Evolutionary conservation across 2,113 vertebrate genomes (phyloP).

Genomic region (Crotalus helleri): DNA sequence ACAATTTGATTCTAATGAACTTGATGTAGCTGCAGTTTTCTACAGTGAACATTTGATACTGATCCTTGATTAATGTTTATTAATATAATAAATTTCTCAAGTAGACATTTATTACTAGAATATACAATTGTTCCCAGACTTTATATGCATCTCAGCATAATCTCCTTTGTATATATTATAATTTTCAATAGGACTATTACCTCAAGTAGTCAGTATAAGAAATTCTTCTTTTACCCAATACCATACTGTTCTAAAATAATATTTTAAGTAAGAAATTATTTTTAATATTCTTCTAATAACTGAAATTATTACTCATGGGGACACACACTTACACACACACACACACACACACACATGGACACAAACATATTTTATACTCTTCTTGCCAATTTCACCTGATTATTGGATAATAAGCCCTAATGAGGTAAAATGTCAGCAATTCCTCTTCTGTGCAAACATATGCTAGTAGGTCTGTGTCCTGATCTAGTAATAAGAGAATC

Average conservation of each 20-base stretch:
- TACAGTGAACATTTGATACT: neutral
- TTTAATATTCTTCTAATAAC: neutral
- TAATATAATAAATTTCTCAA: neutral
- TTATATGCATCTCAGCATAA: neutral
- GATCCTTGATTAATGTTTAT: neutral
- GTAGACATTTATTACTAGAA: neutral
- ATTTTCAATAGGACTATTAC: neutral
- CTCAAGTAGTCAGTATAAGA: neutral
- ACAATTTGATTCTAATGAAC: constrained; percentile 2
- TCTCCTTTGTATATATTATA: neutral
- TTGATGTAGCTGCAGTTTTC: neutral
- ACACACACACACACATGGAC: too few species aligned
- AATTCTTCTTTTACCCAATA: neutral
- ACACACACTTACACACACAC: neutral
- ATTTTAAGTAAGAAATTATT: neutral
- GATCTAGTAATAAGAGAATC: neutral
- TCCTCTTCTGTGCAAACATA: neutral
- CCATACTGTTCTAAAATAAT: neutral
- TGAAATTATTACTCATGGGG: neutral
- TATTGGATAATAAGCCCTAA: constrained; percentile 3
- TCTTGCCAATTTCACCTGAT: neutral
- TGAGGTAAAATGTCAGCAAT: constrained; percentile 7
- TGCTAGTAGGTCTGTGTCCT: neutral
- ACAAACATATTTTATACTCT: neutral
- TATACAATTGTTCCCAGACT: too few species aligned